phyloP scores from a whole-genome alignment of 2,888 invertebrate species.

The Andrena bicolor region DNA sequence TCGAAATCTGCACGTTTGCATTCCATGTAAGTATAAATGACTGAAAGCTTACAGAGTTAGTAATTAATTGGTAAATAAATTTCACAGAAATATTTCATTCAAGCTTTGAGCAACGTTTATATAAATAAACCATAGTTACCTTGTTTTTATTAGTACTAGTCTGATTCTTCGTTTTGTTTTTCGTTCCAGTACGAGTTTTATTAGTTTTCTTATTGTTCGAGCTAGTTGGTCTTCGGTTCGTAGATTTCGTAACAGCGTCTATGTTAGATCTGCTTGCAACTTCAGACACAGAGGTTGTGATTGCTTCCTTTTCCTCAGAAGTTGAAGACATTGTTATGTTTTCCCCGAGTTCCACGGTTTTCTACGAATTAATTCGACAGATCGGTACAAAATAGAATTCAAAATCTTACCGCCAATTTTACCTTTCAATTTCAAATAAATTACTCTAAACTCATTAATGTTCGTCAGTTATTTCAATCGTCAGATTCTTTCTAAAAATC shows the following conservation, averaged over 20 bases:
- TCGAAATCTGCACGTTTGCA: too few species aligned
- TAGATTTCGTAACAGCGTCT: constrained; percentile 25
- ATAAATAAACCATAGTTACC: constrained; percentile 46
- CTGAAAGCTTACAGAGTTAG: too few species aligned
- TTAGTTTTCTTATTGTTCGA: constrained; percentile 83
- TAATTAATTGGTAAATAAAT: too few species aligned
- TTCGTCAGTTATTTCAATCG: too few species aligned
- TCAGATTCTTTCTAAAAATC: background rate
- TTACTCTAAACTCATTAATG: too few species aligned
- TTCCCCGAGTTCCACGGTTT: constrained; percentile 36
- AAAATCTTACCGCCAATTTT: background rate
- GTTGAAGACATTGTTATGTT: constrained; percentile 39
- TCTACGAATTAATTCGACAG: constrained; percentile 31
- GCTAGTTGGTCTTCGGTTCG: constrained; percentile 51
- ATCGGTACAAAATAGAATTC: background rate
- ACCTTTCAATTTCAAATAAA: too few species aligned
- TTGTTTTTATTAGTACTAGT: constrained; percentile 85
- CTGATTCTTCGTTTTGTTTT: constrained; percentile 67
- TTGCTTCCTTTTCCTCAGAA: constrained; percentile 38
- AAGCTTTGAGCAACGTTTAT: background rate
- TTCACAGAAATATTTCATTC: background rate
- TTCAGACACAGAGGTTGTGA: constrained; percentile 37
- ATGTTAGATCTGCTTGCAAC: constrained; percentile 28
- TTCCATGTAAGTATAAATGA: too few species aligned
- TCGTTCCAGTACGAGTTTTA: constrained; percentile 79